These are phyloP conservation scores for Pomacea canaliculata DNA, from an alignment of 2,888 invertebrate species.

Conservation along the genomic window DNA sequence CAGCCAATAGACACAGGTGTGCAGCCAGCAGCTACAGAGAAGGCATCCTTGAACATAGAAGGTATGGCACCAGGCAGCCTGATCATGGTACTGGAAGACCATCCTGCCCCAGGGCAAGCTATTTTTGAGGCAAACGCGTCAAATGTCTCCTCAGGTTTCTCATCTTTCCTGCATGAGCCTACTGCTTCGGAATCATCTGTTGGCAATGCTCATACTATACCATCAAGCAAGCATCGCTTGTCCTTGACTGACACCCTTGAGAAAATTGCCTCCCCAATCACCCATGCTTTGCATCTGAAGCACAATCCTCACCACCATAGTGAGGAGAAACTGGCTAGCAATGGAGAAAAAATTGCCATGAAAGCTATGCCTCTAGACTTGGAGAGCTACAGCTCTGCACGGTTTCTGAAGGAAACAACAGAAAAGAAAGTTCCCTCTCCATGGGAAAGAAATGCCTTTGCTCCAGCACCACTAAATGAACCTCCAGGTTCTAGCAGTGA, in stretches of 20 bases:
- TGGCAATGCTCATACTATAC: background rate
- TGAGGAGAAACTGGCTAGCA: background rate
- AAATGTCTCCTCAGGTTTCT: background rate
- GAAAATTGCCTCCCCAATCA: constrained; percentile 31
- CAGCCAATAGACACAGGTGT: background rate
- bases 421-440: background rate
- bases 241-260: constrained; percentile 31
- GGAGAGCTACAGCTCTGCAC: background rate
- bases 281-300: background rate
- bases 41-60: background rate
- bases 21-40: background rate
- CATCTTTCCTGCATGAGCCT: background rate
- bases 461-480: background rate
- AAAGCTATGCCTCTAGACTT: background rate
- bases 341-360: background rate
- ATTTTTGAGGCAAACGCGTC: background rate
- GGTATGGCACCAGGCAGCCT: background rate
- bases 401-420: background rate
- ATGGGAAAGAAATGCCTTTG: constrained; percentile 9
- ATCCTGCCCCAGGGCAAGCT: background rate
- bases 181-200: background rate
- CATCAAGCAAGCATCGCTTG: constrained; percentile 6
- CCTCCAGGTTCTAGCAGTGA: background rate
- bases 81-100: constrained; percentile 10
- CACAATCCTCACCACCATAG: background rate